Base-by-base conservation (phyloP, 2,797 vertebrate species). In the Hypotaenidia philippensis region DNA sequence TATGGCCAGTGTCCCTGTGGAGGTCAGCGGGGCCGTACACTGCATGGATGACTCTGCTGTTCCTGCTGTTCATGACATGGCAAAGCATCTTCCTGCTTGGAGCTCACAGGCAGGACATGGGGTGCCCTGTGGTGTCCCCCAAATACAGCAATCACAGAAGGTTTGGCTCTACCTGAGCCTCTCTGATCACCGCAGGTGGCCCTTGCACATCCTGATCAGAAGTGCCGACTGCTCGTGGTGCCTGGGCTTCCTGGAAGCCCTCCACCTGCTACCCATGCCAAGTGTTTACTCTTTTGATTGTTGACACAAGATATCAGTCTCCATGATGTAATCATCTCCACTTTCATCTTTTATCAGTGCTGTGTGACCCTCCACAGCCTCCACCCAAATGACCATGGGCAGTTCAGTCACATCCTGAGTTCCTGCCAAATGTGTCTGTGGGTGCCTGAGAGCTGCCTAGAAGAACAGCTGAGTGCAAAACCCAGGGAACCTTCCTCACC, bases 151-250 rank as follows among this genome's bases (percentile, higher is more conserved):
- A 9, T 25, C 41, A 8, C 41, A n/a, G 25, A 29, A 53, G 44
- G 11, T 23, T 32, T 85, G 40, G 25, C 36, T 90, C 32, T 22
- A 11, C 14, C 20, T 1, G 5, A 11, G 14, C 16, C 36, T 60
- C 25, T 78, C 25, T 45, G 49, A 16, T 20, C 20, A 26, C 69
- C 3, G 1, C 44, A 59, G 29, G 25, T 68, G 38, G 64, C 34
- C 27, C 44, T 72, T 22, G n/a, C 2, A 0, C 52, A 44, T 20
- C 8, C 26, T 0, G 6, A 13, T 49, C 45, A 47, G 56, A 70
- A 74, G 14, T 1, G 1, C 53, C 3, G 16, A 16, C 50, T 15
- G 17, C 26, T 21, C 1, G 0, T 0, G 1, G 68, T 60, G 29
- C 32, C 40, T n/a, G 20, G 38, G 57, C 57, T 80, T 65, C 66